Base-by-base conservation (phyloP, 2,888 invertebrate genomes). In the Phyllotreta striolata region DNA sequence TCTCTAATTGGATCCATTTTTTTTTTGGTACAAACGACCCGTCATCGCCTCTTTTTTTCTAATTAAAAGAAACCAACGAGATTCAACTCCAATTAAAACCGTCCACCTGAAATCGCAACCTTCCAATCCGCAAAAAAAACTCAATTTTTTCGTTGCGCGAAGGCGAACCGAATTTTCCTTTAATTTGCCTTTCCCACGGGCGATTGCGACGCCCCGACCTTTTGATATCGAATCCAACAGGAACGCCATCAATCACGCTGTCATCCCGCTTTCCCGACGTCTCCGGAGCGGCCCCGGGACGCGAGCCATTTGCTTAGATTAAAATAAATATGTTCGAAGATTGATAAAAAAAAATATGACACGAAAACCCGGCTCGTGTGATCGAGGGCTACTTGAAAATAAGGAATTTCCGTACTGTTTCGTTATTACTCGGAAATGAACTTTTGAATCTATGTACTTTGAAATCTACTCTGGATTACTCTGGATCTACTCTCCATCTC, bases 211-310 rank as follows among this genome's bases (percentile, higher is more conserved):
- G 40, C 39, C 40, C 10, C 34, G 58, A 49, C 49, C 51, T 59
- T n/a, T 51, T 51, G 43, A 59, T 51, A 59, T 59, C 51, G 59
- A 38, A 34, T 59, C 39, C 41, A n/a, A 43, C 41, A 41, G 41
- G 40, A 52, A 51, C 43, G 12, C 52, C 51, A 59, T 59, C 59
- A 59, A 59, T 59, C 51, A 59, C 37, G 49, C 13, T 51, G 41
- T 59, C 58, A 47, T 58, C 49, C 49, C 49, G 35, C 51, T 38
- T 40, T 59, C 52, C 52, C 41, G 59, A 59, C 59, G 49, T 59
- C 14, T 46, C 43, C 43, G 12, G 12, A 52, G 51, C 24, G 4
- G 41, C 59, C 9, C 37, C 34, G 51, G 9, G 59, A 59, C 43
- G 40, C 41, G 7, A 39, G 43, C 59, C 52, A 39, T 59, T 51